phyloP scores from a whole-genome alignment of 2,888 invertebrate genomes.

The Himalopsyche kuldschensis region DNA sequence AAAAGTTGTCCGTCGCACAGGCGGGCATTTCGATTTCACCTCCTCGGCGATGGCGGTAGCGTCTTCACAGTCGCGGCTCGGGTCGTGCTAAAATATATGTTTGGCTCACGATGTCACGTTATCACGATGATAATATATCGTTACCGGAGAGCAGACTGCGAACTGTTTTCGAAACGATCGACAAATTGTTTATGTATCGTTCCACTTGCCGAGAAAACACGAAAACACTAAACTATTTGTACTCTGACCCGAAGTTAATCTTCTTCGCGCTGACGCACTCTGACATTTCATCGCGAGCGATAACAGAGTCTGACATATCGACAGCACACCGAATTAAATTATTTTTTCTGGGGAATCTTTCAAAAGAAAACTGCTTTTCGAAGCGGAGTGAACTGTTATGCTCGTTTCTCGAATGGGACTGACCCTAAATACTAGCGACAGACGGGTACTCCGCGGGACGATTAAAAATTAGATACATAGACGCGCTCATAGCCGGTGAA shows the following conservation, averaged over 20 bases:
- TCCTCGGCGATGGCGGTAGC: too few relatives aligned
- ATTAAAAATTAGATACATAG: not conserved
- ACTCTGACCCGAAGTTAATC: slow-evolving; percentile 38
- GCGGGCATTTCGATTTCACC: slow-evolving; percentile 62
- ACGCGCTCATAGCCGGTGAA: not conserved
- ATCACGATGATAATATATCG: not conserved
- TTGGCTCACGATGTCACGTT: too few relatives aligned
- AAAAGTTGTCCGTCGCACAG: slow-evolving; percentile 64
- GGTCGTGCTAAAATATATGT: not conserved
- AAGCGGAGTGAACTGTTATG: not conserved
- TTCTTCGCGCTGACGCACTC: not conserved
- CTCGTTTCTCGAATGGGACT: not conserved
- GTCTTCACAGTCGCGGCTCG: not conserved
- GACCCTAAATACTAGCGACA: not conserved
- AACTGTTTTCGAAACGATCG: slow-evolving; percentile 18
- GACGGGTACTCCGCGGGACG: not conserved
- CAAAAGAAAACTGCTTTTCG: not conserved
- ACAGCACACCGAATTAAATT: not conserved
- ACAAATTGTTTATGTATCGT: slow-evolving; percentile 33
- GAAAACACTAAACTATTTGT: slow-evolving; percentile 21
- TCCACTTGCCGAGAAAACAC: slow-evolving; percentile 22
- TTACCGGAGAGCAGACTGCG: slow-evolving; percentile 6
- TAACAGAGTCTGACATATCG: not conserved
- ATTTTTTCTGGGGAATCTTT: not conserved
- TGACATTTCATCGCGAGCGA: not conserved